A percentile compares a stretch with the other conserved stretches of the same genome.
phyloP scores from a whole-genome alignment of 2,888 invertebrate species.

The Conops quadrifasciatus region DNA sequence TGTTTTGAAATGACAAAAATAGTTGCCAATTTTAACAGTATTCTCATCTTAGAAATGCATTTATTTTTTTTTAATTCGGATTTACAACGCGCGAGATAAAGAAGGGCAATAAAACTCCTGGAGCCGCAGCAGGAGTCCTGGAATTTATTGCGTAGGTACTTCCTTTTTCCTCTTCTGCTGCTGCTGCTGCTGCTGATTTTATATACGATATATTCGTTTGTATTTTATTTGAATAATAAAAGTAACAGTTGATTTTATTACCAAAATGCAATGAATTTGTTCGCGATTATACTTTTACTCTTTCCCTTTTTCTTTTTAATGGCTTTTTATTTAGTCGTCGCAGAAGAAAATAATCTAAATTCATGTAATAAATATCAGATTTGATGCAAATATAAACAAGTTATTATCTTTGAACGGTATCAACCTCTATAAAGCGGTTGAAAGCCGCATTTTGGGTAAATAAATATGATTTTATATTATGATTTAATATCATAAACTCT shows the following conservation, averaged over 20 bases:
- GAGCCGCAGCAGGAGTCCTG: conserved; percentile 15
- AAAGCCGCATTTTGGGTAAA: too few relatives aligned
- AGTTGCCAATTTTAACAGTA: conserved; percentile 19
- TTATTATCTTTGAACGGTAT: too few relatives aligned
- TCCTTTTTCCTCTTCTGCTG: neutral
- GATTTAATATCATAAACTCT: too few relatives aligned
- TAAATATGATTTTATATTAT: too few relatives aligned
- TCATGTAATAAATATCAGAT: too few relatives aligned
- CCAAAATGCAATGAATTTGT: neutral
- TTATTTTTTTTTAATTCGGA: neutral
- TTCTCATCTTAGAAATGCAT: neutral
- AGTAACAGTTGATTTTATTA: conserved; percentile 4
- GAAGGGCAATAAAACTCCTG: conserved; percentile 18
- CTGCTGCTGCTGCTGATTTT: neutral
- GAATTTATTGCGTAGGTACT: neutral
- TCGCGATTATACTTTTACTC: too few relatives aligned
- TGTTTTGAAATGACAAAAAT: neutral
- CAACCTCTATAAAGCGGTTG: too few relatives aligned
- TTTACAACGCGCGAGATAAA: conserved; percentile 22
- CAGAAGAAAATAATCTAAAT: too few relatives aligned
- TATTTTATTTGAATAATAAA: too few relatives aligned
- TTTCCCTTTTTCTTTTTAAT: too few relatives aligned
- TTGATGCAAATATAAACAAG: too few relatives aligned
- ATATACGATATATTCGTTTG: neutral
- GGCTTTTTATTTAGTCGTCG: too few relatives aligned